Conservation (phyloP, 2,888 invertebrate genomes). For the Hydrotaea diabolus region DNA sequence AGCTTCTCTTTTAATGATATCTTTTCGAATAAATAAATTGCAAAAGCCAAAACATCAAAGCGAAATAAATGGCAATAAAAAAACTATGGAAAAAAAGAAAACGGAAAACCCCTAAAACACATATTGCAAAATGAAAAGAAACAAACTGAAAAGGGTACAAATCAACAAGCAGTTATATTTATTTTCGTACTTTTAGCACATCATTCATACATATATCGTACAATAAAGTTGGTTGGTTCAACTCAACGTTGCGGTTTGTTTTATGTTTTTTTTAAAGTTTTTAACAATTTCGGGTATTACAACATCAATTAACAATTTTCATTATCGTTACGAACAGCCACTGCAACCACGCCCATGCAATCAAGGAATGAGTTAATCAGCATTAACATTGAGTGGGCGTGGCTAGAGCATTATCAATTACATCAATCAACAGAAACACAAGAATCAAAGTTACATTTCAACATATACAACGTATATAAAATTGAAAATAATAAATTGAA, state of each 20-base stretch:
- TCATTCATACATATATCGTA: constrained; percentile 19
- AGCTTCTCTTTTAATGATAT: constrained; percentile 58
- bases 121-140: no score
- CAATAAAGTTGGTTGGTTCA: constrained; percentile 1
- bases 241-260: neutral
- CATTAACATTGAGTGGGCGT: neutral
- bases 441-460: constrained; percentile 1
- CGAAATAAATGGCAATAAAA: constrained; percentile 27
- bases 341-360: constrained; percentile 31
- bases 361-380: neutral
- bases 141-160: constrained; percentile 31
- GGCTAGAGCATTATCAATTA: neutral
- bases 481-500: neutral
- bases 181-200: constrained; percentile 22
- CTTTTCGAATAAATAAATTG: constrained; percentile 27
- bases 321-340: constrained; percentile 38
- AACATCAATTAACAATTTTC: constrained; percentile 54
- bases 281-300: constrained; percentile 38
- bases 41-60: constrained; percentile 25
- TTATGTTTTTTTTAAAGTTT: constrained; percentile 24
- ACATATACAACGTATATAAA: neutral
- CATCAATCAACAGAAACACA: constrained; percentile 13
- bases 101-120: constrained; percentile 14
- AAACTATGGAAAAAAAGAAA: constrained; percentile 19
- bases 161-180: constrained; percentile 43